Evolutionary conservation across 1,140 invertebrate species (phyloP).

Genomic region (Frieseomelitta varia): DNA sequence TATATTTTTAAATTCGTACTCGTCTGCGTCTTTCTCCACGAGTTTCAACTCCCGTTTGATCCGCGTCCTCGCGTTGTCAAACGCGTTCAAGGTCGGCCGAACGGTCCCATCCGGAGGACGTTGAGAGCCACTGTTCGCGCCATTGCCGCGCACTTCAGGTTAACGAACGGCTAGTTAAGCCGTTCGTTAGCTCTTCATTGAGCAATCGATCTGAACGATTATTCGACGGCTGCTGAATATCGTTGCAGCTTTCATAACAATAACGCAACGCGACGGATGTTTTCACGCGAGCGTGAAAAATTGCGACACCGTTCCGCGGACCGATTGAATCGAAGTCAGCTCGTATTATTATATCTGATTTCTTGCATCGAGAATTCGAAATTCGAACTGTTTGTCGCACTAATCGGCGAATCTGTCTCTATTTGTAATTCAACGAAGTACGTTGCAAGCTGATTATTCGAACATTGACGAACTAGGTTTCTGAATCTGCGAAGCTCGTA

Average conservation of each 20-base stretch:
- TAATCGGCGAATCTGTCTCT: too few relatives aligned
- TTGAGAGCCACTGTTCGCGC: slow-evolving; percentile 26
- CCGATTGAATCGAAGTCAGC: too few relatives aligned
- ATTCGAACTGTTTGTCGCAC: too few relatives aligned
- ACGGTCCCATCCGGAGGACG: background rate
- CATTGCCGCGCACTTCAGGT: slow-evolving; percentile 28
- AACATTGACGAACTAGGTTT: too few relatives aligned
- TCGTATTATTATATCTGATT: background rate
- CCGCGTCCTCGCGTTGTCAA: too few relatives aligned
- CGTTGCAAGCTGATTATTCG: too few relatives aligned
- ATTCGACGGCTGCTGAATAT: slow-evolving; percentile 7
- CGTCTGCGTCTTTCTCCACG: too few relatives aligned
- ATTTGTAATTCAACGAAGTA: too few relatives aligned
- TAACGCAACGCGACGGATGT: background rate
- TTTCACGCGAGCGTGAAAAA: background rate
- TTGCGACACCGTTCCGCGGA: background rate
- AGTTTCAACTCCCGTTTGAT: too few relatives aligned
- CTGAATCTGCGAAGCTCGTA: too few relatives aligned
- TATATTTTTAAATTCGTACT: background rate
- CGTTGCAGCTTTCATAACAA: background rate
- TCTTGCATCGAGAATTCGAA: background rate
- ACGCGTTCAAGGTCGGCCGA: background rate
- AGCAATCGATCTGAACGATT: slow-evolving; percentile 35
- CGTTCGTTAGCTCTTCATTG: slow-evolving; percentile 38
- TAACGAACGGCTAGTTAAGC: slow-evolving; percentile 40